phyloP scores from a whole-genome alignment of 1,140 invertebrate species.

The Bombus sibiricus region DNA sequence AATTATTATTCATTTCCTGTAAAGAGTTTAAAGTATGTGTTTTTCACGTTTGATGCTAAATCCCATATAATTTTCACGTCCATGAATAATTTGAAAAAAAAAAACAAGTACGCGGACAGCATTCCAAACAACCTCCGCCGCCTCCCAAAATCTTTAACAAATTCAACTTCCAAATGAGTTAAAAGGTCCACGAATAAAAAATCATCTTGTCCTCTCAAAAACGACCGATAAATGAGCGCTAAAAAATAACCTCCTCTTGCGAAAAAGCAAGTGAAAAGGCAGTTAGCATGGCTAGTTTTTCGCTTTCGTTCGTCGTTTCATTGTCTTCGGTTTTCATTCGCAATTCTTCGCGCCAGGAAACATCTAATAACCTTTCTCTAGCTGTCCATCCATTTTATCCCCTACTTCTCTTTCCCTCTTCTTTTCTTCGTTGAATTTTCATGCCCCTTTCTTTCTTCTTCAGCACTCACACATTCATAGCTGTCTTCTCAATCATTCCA shows the following conservation, averaged over 20 bases:
- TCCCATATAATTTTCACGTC: no score
- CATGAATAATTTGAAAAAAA: no score
- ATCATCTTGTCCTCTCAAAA: not conserved
- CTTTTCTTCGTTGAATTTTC: constrained; percentile 18
- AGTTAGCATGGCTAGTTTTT: constrained; percentile 13
- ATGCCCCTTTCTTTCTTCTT: not conserved
- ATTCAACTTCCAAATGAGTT: no score
- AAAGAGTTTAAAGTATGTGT: no score
- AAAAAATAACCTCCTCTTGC: not conserved
- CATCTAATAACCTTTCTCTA: constrained; percentile 28
- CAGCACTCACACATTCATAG: constrained; percentile 35
- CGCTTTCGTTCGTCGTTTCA: not conserved
- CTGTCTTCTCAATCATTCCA: not conserved
- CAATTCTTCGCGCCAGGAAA: constrained; percentile 21
- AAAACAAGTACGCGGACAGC: no score
- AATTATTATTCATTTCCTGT: no score
- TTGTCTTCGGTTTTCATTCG: constrained; percentile 4
- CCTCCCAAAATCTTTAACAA: no score
- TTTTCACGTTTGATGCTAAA: no score
- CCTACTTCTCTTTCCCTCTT: no score
- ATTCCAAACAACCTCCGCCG: constrained; percentile 6
- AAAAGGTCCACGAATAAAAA: not conserved
- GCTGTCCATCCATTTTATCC: not conserved
- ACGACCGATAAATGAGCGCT: not conserved
- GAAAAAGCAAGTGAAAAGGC: not conserved